Base-by-base conservation (phyloP, 2,113 vertebrate species). In the Daboia siamensis region DNA sequence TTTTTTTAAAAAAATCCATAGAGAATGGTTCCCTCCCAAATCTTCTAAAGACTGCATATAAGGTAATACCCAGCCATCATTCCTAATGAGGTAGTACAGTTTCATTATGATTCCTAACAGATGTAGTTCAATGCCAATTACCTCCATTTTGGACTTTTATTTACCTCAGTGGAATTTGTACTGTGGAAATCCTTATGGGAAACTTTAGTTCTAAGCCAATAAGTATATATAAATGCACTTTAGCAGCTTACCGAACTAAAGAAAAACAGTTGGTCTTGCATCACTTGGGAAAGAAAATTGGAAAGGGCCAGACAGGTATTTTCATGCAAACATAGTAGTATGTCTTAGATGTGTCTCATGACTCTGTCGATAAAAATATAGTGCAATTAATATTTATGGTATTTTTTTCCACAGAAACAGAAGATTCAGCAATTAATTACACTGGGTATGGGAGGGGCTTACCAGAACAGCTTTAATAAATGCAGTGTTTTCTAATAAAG, bases 371-470 rank as follows among this genome's bases (percentile, higher is more conserved):
- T 69, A 17, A 69, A 51, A 39, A 80, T 39, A 74, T 39, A 3
- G 69, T 1, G 2, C 33, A 80, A 6, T 80, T 33, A 80, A 39
- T 80, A 20, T 21, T 80, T 39, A 21, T 1, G 69, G 33, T 80
- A 80, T 80, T 80, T 80, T 80, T 74, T 39, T 21, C n/a, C 69
- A 80, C 69, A 80, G 7, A 21, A 80, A 80, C 15, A 80, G 69
- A 80, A 80, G 5, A 89, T 44, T 46, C 13, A 56, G 52, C 93
- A 86, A 15, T 90, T 93, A 91, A 91, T 59, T 24, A 87, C 91
- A 94, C 91, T 92, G 94, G 94, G 54, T 94, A n/a, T 23, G 93
- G 56, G 69, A 92, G 26, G 64, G 52, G 56, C 26, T 59, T 89
- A 59, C 33, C 23, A 7, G 23, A 11, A 57, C 46, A 56, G 12